A percentile compares a stretch with the other conserved stretches of the same genome.
These are phyloP conservation scores for Metridium senile DNA, from an alignment of 92 coral and sea anemone species.

Conservation along the genomic window DNA sequence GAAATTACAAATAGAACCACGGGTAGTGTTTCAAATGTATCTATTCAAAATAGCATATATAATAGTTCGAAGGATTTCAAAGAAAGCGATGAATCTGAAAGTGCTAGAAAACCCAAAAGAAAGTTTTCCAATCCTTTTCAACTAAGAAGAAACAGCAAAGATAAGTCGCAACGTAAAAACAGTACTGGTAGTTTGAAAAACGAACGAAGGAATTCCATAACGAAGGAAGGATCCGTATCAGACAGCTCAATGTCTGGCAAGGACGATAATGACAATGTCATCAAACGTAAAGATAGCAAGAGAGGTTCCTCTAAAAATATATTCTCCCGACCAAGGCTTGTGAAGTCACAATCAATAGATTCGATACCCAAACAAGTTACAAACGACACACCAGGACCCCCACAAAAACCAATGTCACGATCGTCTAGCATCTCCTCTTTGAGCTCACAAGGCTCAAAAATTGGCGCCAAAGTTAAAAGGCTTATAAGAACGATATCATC, in stretches of 20 bases:
- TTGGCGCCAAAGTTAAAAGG: constrained; percentile 28
- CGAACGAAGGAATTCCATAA: not conserved
- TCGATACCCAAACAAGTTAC: constrained; percentile 15
- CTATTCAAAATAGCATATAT: no score
- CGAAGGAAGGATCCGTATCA: constrained; percentile 1
- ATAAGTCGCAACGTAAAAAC: not conserved
- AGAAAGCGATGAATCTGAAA: not conserved
- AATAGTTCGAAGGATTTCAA: not conserved
- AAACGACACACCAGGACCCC: not conserved
- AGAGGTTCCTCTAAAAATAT: constrained; percentile 1
- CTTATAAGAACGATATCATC: constrained; percentile 26
- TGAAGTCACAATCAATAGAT: constrained; percentile 39
- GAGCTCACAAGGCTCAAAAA: constrained; percentile 36
- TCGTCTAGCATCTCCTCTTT: constrained; percentile 51
- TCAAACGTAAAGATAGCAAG: not conserved
- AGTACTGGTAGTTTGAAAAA: not conserved
- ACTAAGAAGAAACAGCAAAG: constrained; percentile 11
- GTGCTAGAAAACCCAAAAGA: not conserved
- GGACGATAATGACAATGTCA: not conserved
- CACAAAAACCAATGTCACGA: constrained; percentile 10
- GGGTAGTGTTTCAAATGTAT: not conserved
- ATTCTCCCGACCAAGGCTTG: constrained; percentile 19
- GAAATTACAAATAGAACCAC: not conserved
- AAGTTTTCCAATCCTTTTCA: not conserved
- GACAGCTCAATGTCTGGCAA: not conserved